Evolutionary conservation across 2,888 invertebrate genomes (phyloP), one percentile per base, ranked within the genome.

Genomic region (Eurois occulta): DNA sequence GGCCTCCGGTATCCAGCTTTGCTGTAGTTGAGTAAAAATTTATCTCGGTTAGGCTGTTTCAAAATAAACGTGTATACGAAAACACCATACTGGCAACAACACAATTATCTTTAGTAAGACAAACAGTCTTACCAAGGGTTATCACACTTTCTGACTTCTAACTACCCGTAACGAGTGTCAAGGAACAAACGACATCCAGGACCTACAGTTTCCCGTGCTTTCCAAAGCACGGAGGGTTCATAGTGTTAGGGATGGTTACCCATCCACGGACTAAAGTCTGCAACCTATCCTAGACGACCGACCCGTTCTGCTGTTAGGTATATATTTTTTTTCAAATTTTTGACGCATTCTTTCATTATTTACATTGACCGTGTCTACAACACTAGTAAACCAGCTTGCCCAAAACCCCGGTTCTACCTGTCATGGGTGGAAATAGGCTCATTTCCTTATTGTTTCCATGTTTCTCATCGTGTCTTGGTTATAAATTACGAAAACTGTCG

Each of bases 361-460:
- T 28, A 58, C 8, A 32, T 32, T 18, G 21, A 24, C 21, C 21
- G 38, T 21, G 46, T 6, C 28, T 24, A 64, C 52, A 35, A 52
- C n/a, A 8, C 16, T 60, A 43, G 16, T 68, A 38, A 66, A 43
- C 11, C 16, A 43, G 68, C 52, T 55, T 28, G 5, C 13, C 3
- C 28, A 11, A 28, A 35, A 38, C 60, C 21, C 24, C 41, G 6
- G 65, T 35, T 41, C 46, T 52, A 35, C 10, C 60, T 46, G 80
- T 69, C 32, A 35, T 16, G 46, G 55, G 6, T 43, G 83, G 86
- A 81, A 83, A 82, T 78, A 62, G 55, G 60, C 60, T 74, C 41
- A 83, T 84, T 84, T 84, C 83, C 83, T 68, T 52, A 74, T 71
- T 72, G 38, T 55, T 58, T 16, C 32, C 62, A 48, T 72, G 35